A percentile compares a stretch with the other conserved stretches of the same genome.
Conservation (phyloP, 1,140 invertebrate species). For the Drosophila ambigua region DNA sequence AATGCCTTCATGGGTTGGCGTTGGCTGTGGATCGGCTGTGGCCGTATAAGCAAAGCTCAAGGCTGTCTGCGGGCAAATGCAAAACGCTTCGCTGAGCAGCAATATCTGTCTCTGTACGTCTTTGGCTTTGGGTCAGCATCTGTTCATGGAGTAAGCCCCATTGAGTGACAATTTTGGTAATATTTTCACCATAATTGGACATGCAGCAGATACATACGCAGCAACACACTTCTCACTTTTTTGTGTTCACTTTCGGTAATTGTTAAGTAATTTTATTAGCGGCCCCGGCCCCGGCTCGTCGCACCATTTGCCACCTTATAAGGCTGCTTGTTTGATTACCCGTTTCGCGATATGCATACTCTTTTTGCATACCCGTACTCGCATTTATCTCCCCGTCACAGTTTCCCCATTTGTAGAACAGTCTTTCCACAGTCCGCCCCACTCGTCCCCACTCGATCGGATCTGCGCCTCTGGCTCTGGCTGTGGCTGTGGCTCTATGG, state of each 20-base stretch:
- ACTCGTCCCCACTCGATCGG: slow-evolving; percentile 5
- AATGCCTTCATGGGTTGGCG: slow-evolving; percentile 21
- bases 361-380: slow-evolving; percentile 1
- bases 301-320: slow-evolving; percentile 45
- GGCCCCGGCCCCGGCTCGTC: slow-evolving; percentile 9
- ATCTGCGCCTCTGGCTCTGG: neutral
- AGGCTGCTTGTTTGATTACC: slow-evolving; percentile 39
- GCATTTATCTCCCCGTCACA: slow-evolving; percentile 25
- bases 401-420: slow-evolving; percentile 47
- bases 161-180: slow-evolving; percentile 51
- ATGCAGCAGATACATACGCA: slow-evolving; percentile 17
- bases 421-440: slow-evolving; percentile 32
- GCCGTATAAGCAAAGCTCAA: slow-evolving; percentile 33
- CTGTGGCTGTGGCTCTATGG: neutral
- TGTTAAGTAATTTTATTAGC: slow-evolving; percentile 38
- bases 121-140: slow-evolving; percentile 7
- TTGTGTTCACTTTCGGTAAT: slow-evolving; percentile 49
- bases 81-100: slow-evolving; percentile 41
- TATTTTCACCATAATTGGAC: slow-evolving; percentile 48
- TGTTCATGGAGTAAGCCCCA: slow-evolving; percentile 12
- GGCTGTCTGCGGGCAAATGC: slow-evolving; percentile 43
- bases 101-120: slow-evolving; percentile 10
- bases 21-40: neutral
- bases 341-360: slow-evolving; percentile 22
- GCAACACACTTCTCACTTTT: too few species aligned